Evolutionary conservation across 2,888 invertebrate species (phyloP).

Genomic region (Tiliacea aurago): DNA sequence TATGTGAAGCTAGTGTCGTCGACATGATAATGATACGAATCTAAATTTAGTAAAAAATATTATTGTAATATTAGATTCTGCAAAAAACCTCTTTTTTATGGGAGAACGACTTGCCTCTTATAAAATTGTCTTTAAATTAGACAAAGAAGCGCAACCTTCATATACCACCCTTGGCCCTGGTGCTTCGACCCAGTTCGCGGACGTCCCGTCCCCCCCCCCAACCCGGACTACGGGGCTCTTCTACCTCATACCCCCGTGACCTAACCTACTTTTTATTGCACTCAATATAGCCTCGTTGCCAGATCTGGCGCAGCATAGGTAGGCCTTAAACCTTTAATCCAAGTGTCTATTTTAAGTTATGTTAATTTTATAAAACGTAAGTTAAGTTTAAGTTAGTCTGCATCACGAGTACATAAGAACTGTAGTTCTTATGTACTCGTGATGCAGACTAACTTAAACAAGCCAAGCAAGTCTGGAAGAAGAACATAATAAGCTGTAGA

Average conservation of each 20-base stretch:
- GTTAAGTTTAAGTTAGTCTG: no score
- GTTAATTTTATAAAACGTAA: background rate
- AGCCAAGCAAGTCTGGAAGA: background rate
- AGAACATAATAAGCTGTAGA: background rate
- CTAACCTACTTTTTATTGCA: constrained; percentile 87
- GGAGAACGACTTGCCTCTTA: constrained; percentile 19
- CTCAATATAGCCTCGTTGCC: constrained; percentile 79
- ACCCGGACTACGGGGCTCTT: constrained; percentile 50
- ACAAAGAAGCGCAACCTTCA: constrained; percentile 87
- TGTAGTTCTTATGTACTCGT: background rate
- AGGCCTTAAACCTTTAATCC: constrained; percentile 25
- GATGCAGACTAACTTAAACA: background rate
- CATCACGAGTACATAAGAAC: no score
- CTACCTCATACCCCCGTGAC: constrained; percentile 76
- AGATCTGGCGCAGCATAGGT: constrained; percentile 68
- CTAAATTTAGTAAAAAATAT: background rate
- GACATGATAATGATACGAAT: no score
- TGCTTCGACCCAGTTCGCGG: constrained; percentile 84
- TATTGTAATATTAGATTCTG: background rate
- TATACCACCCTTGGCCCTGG: constrained; percentile 89
- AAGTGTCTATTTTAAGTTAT: constrained; percentile 5
- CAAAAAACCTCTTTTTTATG: background rate
- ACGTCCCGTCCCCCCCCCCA: constrained; percentile 65
- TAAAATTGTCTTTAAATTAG: constrained; percentile 68
- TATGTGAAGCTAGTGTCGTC: background rate